Percentiles rank a stretch among this genome's conserved stretches.
Evolutionary conservation across 2,888 invertebrate genomes (phyloP).

Genomic region (Synergus laeviventris): DNA sequence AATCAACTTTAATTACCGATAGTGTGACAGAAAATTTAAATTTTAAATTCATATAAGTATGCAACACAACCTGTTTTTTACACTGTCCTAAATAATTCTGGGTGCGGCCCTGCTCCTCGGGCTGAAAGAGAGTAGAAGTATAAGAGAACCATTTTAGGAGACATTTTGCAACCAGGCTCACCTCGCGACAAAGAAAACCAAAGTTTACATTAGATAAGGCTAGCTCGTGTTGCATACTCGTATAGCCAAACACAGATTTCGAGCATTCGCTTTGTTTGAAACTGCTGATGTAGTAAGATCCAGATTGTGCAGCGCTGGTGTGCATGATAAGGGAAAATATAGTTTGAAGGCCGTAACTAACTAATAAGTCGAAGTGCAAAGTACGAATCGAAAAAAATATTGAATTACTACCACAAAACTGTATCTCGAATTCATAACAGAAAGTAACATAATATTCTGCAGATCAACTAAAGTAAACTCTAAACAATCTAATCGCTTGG

Average conservation of each 20-base stretch:
- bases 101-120: conserved; percentile 14
- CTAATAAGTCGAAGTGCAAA: conserved; percentile 9
- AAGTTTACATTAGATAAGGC: conserved; percentile 71
- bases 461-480: not conserved
- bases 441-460: not conserved
- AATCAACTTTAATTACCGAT: not conserved
- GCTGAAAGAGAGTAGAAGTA: conserved; percentile 32
- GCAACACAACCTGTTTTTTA: not conserved
- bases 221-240: conserved; percentile 36
- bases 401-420: conserved; percentile 3
- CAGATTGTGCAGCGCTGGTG: conserved; percentile 28
- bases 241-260: conserved; percentile 39
- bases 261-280: conserved; percentile 36
- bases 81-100: not conserved
- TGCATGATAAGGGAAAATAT: conserved; percentile 20
- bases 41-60: not conserved
- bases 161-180: conserved; percentile 41
- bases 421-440: not conserved
- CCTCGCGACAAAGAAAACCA: conserved; percentile 59
- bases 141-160: conserved; percentile 45
- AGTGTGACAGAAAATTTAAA: not conserved
- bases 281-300: conserved; percentile 35
- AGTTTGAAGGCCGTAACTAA: conserved; percentile 32
- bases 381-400: conserved; percentile 11
- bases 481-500: not conserved